Percentiles rank a stretch among this genome's conserved stretches.
phyloP scores from a whole-genome alignment of 1,140 invertebrate species.

The Drosophila bocqueti region DNA sequence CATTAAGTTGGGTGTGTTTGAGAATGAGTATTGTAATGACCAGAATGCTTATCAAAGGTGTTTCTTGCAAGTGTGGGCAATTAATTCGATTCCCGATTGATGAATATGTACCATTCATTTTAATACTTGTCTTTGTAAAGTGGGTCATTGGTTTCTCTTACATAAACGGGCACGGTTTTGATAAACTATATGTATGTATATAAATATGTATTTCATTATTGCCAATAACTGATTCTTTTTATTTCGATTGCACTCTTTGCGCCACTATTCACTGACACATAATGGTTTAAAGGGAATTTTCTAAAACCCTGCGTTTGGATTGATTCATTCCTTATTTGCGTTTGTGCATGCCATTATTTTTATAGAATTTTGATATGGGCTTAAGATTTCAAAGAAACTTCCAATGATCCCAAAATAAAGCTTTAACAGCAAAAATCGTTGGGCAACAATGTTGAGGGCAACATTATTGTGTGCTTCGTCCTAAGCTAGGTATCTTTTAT shows the following conservation, averaged over 20 bases:
- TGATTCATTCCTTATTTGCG: conserved; percentile 14
- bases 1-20: conserved; percentile 26
- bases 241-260: background rate
- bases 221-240: background rate
- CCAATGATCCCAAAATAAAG: conserved; percentile 10
- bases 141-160: conserved; percentile 1
- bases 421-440: background rate
- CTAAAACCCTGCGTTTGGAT: background rate
- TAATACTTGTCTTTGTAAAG: background rate
- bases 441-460: conserved; percentile 33
- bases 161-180: background rate
- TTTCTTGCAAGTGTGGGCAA: conserved; percentile 9
- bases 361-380: background rate
- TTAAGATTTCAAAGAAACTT: conserved; percentile 24
- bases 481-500: conserved; percentile 32
- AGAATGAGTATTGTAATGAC: conserved; percentile 3
- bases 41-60: conserved; percentile 21
- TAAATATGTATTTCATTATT: background rate
- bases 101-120: conserved; percentile 2
- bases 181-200: background rate
- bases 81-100: background rate
- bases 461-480: conserved; percentile 18
- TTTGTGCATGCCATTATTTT: no score
- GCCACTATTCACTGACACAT: background rate
- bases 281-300: background rate